phyloP scores from a whole-genome alignment of 1,140 invertebrate species.

The Ericerus pela region DNA sequence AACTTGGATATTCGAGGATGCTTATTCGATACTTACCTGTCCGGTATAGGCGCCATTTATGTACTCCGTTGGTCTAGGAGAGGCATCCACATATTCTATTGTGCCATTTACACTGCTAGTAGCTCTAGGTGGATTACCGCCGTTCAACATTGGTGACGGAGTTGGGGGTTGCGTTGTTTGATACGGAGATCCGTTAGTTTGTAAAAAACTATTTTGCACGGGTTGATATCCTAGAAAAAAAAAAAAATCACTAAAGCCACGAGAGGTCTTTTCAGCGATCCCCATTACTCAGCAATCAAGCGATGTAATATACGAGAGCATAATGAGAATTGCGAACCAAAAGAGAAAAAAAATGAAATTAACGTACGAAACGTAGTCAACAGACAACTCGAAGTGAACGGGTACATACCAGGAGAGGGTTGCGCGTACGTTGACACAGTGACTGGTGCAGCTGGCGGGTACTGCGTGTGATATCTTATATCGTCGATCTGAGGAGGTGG shows the following conservation, averaged over 20 bases:
- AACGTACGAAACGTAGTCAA: no score
- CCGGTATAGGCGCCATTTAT: constrained; percentile 21
- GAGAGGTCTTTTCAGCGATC: no score
- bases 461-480: constrained; percentile 24
- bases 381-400: constrained; percentile 3
- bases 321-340: no score
- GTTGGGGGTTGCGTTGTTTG: constrained; percentile 17
- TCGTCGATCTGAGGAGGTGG: constrained; percentile 24
- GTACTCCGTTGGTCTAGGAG: constrained; percentile 22
- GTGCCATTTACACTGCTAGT: constrained; percentile 17
- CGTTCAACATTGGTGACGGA: constrained; percentile 18
- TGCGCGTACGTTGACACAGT: constrained; percentile 14
- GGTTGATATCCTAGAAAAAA: constrained; percentile 21
- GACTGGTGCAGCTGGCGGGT: constrained; percentile 14
- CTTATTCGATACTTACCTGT: constrained; percentile 20
- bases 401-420: constrained; percentile 20
- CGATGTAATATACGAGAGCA: no score
- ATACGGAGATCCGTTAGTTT: constrained; percentile 20
- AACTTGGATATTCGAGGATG: no score
- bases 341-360: no score
- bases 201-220: constrained; percentile 19
- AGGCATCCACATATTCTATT: constrained; percentile 20
- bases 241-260: no score
- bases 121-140: constrained; percentile 13
- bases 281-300: no score